Evolutionary conservation across 1,140 invertebrate species (phyloP).

Genomic region (Propsilocerus akamusi): DNA sequence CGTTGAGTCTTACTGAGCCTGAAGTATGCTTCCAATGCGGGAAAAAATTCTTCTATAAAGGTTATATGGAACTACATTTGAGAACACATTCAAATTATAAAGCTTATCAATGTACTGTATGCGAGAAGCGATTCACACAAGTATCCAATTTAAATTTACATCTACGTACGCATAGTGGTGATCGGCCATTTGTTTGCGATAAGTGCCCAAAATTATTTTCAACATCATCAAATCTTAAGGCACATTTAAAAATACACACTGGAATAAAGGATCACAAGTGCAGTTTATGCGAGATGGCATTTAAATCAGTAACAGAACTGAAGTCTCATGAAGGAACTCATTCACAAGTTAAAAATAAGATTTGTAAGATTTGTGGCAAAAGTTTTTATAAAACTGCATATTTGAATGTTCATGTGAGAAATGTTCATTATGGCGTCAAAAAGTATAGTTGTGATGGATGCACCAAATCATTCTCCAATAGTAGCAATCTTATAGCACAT

Average conservation of each 20-base stretch:
- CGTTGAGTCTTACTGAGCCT: not conserved
- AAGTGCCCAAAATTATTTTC: not conserved
- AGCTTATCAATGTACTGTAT: not conserved
- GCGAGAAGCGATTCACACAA: not conserved
- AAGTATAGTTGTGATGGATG: not conserved
- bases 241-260: not conserved
- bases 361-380: not conserved
- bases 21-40: not conserved
- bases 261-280: not conserved
- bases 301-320: not conserved
- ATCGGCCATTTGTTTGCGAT: not conserved
- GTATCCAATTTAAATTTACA: not conserved
- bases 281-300: not conserved
- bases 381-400: not conserved
- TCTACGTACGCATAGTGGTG: not conserved
- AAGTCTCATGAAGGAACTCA: not conserved
- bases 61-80: not conserved
- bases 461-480: not conserved
- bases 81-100: not conserved
- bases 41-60: not conserved
- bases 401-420: not conserved
- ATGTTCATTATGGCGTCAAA: not conserved
- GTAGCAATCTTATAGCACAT: not conserved
- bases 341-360: not conserved
- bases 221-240: not conserved